Evolutionary conservation across 2,888 invertebrate genomes (phyloP), one percentile per base, ranked within the genome.

Genomic region (Cordilura impudica): DNA sequence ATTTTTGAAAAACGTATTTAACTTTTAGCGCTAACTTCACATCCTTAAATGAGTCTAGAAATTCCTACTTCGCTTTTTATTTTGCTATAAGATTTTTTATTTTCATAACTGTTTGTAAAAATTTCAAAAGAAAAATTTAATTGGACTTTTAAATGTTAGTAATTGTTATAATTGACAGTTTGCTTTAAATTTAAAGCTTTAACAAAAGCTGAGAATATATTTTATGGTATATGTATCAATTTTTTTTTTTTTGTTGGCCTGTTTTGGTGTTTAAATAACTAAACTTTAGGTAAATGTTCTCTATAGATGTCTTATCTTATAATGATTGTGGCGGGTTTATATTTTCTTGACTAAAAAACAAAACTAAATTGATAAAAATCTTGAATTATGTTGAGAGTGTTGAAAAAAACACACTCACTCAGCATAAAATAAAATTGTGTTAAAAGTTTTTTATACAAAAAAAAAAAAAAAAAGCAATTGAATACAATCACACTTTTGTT

Each of bases 91-190:
- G n/a, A n/a, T n/a, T n/a, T n/a, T n/a, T n/a, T n/a, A n/a, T n/a
- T n/a, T n/a, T n/a, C n/a, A n/a, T n/a, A n/a, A n/a, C n/a, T n/a
- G n/a, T n/a, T n/a, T n/a, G n/a, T n/a, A n/a, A n/a, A 63, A 70
- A 66, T 77, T 78, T 78, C 78, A 63, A 45, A 51, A 18, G 78
- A 78, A 78, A 69, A 29, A 58, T 78, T 78, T 78, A 78, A 78
- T 78, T 78, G 78, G 78, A 67, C 23, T 67, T 73, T 66, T 69
- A 63, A 78, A 78, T 35, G 61, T 72, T 73, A 53, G 63, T 58
- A 73, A 54, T 54, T 53, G 8, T 10, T 26, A 67, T 69, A 78
- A 78, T 78, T 73, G 78, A 78, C 67, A 78, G 78, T 63, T 72
- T 39, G 14, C 26, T 29, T 60, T 26, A 23, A 2, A 31, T 71